Base-by-base conservation (phyloP, 2,888 invertebrate genomes). In the Oscheius sp. region DNA sequence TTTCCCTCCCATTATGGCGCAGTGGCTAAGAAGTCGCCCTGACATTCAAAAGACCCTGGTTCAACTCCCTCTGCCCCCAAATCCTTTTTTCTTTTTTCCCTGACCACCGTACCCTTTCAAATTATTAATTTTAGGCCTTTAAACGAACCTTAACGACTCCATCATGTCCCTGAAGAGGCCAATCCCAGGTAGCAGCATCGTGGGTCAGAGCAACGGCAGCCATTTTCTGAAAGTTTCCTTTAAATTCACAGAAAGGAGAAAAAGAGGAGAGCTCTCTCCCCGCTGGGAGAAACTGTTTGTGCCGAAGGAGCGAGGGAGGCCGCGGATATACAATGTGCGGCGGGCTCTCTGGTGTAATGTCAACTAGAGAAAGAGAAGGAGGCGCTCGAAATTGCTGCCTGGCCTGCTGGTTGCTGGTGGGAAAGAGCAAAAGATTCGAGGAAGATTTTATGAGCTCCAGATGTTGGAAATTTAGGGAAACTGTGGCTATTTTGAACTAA, bases 111-210 rank as follows among this genome's bases (percentile, higher is more conserved):
- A n/a, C n/a, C n/a, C n/a, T n/a, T n/a, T n/a, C n/a, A n/a, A n/a
- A n/a, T n/a, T n/a, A n/a, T n/a, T n/a, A n/a, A n/a, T n/a, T n/a
- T n/a, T n/a, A n/a, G n/a, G n/a, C n/a, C n/a, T n/a, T n/a, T n/a
- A 29, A 43, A 43, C 66, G 13, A 1, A 66, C 82, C 79, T 82
- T 80, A 73, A 83, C 83, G 43, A 85, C 83, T 45, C 84, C 84
- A 72, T 85, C 84, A 69, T 81, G 77, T 76, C 79, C 76, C 76
- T 85, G 83, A 52, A 83, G 82, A 41, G 84, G 84, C 84, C 84
- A 85, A 69, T 85, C 84, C 84, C 84, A 85, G 69, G 77, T 77
- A 23, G 80, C 83, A 27, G 81, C 76, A 72, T 85, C 80, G 73
- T 83, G 81, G 61, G 79, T 78, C 45, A 85, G 74, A 45, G 81